Evolutionary conservation across 2,113 vertebrate genomes (phyloP), one percentile per base, ranked within the genome.

Genomic region (Caracal caracal): DNA sequence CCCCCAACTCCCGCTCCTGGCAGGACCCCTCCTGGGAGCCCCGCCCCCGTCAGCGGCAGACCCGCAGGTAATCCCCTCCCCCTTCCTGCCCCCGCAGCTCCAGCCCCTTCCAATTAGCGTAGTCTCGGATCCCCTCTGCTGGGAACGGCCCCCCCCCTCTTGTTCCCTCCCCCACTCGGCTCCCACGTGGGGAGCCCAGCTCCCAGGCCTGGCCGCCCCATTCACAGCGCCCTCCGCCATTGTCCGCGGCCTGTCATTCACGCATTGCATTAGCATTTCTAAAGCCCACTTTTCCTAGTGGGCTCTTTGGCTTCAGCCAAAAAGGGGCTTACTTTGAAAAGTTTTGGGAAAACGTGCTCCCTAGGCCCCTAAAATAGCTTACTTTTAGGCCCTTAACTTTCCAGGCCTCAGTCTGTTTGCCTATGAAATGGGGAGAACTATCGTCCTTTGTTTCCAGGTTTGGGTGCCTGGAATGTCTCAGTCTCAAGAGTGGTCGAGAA

Each of bases 211-310:
- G 49, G 93, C 95, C 13, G 59, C n/a, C 76, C 88, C 76, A 94
- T 96, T 97, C 94, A 92, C 65, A 10, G 95, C 0, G 66, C 68
- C 65, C 61, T 81, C 81, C 85, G 63, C 59, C 93, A 81, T 98
- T 98, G 97, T 98, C 88, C 81, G 2, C 0, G 3, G 88, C 76
- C 92, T 94, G 97, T 95, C 96, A 96, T 70, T 98, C 96, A 97
- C 0, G 22, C 43, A 24, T 51, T 5, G 0, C 9, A 96, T 98
- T 97, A 95, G 96, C 96, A 97, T 97, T 96, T 97, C 95, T 97
- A 98, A 97, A 98, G 96, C 66, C 61, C 63, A 47, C 76, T 82
- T 96, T 43, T 43, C 43, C 96, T 8, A 22, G 78, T 66, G 4
- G 2, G 80, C 0, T 20, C 73, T 90, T 65, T 61, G 56, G 63